These are phyloP conservation scores for Barypeithes pellucidus DNA, from an alignment of 2,888 invertebrate species.

Conservation along the genomic window DNA sequence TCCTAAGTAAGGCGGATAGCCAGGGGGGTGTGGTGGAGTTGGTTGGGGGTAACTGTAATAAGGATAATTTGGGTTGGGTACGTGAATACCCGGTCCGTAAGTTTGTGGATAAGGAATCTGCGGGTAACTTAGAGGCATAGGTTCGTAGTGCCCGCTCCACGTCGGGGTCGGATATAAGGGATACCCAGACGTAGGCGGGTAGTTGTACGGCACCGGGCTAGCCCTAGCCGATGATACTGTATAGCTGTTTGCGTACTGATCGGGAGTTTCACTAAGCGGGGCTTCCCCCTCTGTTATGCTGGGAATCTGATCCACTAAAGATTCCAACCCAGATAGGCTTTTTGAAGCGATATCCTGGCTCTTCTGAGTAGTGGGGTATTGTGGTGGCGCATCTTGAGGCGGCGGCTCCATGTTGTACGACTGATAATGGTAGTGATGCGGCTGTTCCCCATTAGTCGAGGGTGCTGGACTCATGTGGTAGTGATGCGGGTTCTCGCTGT, in stretches of 20 bases:
- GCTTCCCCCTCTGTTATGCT: conserved; percentile 84
- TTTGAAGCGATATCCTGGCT: conserved; percentile 88
- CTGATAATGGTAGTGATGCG: conserved; percentile 68
- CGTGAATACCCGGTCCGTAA: conserved; percentile 75
- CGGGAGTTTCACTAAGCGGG: conserved; percentile 66
- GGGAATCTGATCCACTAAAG: conserved; percentile 93
- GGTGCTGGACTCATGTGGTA: conserved; percentile 71
- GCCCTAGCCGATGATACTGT: conserved; percentile 68
- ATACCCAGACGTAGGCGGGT: conserved; percentile 66
- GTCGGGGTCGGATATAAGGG: conserved; percentile 69
- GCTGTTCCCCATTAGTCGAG: conserved; percentile 67
- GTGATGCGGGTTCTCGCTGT: conserved; percentile 67
- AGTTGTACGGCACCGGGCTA: conserved; percentile 68
- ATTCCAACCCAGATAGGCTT: conserved; percentile 89
- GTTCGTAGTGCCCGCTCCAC: conserved; percentile 69
- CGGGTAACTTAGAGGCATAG: conserved; percentile 71
- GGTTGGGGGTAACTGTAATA: conserved; percentile 72
- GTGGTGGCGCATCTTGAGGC: conserved; percentile 64
- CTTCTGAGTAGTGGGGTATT: conserved; percentile 66
- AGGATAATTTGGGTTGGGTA: conserved; percentile 82
- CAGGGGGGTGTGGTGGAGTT: conserved; percentile 69
- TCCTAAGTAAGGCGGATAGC: conserved; percentile 70
- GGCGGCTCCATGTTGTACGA: conserved; percentile 67
- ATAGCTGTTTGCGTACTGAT: conserved; percentile 71
- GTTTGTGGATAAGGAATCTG: conserved; percentile 68